phyloP scores from a whole-genome alignment of 2,797 vertebrate species.

The Cossypha polioptera region DNA sequence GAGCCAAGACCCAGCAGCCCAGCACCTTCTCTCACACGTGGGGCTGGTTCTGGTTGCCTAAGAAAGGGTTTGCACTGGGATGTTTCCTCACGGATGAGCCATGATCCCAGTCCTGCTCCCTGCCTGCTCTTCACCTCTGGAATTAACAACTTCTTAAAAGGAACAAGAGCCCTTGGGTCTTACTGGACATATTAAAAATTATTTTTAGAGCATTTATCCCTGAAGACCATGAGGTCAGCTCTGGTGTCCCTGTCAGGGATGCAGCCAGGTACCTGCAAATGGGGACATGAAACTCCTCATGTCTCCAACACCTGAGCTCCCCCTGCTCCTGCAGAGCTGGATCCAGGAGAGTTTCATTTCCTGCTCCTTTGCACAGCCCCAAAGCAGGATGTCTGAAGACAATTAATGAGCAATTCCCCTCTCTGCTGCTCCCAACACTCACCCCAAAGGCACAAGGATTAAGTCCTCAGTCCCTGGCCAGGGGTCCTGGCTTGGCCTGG shows the following conservation, averaged over 20 bases:
- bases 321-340: not conserved
- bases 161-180: rapidly evolving
- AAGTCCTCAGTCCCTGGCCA: rapidly evolving
- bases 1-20: not conserved
- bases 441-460: not conserved
- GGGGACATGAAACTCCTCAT: not conserved
- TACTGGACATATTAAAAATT: not conserved
- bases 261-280: not conserved
- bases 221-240: not conserved
- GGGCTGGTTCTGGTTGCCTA: not conserved
- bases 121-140: not conserved
- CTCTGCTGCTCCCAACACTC: not conserved
- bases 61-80: not conserved
- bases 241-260: not conserved
- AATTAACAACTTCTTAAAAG: not conserved
- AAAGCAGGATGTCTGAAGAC: not conserved
- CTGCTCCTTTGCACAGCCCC: not conserved
- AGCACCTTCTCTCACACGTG: rapidly evolving
- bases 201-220: not conserved
- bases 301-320: not conserved
- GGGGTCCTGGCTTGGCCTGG: constrained; percentile 8
- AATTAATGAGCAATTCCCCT: rapidly evolving
- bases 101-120: not conserved
- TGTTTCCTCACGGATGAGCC: not conserved
- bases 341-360: not conserved